Evolutionary conservation across 2,888 invertebrate species (phyloP), one percentile per base, ranked within the genome.

Genomic region (Oeneis ivallda): DNA sequence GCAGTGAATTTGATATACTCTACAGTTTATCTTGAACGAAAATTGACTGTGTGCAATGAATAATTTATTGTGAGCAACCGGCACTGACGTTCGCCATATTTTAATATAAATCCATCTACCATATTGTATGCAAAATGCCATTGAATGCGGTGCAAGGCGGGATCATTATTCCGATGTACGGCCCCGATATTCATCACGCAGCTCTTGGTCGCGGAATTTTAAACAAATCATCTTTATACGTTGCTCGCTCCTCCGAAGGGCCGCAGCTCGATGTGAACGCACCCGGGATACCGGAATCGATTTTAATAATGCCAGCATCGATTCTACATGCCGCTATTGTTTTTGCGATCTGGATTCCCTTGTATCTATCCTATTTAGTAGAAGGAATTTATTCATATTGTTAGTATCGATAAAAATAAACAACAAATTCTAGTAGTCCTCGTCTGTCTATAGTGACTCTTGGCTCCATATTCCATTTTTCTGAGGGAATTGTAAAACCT

Each of bases 121-220:
- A 89, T 90, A 92, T 92, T 92, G 92, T 92, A 92, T 91, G 91
- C 91, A 91, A 92, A 92, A 91, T 89, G 83, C 87, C 86, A 91
- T 92, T 91, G 90, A 92, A 92, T 88, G 84, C 91, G 82, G 88
- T 87, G 87, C 89, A 87, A 86, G 87, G 78, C 85, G 79, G 90
- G 86, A 90, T 91, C 90, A 90, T 91, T 92, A 92, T 92, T 89
- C 89, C 85, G 87, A 87, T 87, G 87, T 84, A 82, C 84, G 86
- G 83, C 82, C 81, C 86, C 81, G 91, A 91, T 92, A 90, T 91
- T 87, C 90, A 92, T 91, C 91, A 90, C 84, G 79, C 76, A 73
- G 79, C 75, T 79, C 79, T 81, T 82, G 82, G 84, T 82, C 84
- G 85, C 85, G 80, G 86, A 78, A 85, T 90, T 90, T 90, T 88